A percentile compares a stretch with the other conserved stretches of the same genome.
Evolutionary conservation across 2,797 vertebrate species (phyloP).

Genomic region (Tapera naevia): DNA sequence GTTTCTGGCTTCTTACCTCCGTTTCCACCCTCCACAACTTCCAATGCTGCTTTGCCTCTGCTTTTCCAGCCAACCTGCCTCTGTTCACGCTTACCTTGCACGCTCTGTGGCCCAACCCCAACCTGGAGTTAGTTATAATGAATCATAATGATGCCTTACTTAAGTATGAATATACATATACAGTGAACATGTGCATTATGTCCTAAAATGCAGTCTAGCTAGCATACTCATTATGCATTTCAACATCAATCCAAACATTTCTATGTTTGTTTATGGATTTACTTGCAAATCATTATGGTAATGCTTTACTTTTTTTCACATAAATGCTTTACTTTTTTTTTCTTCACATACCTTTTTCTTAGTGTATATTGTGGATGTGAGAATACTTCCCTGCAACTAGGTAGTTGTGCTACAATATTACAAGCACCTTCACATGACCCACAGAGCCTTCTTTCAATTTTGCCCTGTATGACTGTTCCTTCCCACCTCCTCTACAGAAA

Average conservation of each 20-base stretch:
- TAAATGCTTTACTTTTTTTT: no score
- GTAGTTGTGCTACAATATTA: background rate
- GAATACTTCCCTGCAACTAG: background rate
- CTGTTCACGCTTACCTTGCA: rapidly evolving
- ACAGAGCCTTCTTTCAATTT: background rate
- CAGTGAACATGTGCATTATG: background rate
- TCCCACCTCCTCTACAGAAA: background rate
- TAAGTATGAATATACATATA: background rate
- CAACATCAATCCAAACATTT: background rate
- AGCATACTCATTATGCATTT: background rate
- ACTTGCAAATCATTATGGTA: background rate
- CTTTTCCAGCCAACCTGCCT: background rate
- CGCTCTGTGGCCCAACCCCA: background rate
- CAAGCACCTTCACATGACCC: background rate
- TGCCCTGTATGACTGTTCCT: background rate
- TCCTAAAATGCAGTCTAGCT: background rate
- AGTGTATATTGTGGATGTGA: background rate
- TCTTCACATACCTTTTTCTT: background rate
- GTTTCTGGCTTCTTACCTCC: background rate
- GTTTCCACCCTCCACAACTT: background rate
- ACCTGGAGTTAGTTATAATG: background rate
- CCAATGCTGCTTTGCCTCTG: rapidly evolving
- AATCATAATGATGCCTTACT: background rate
- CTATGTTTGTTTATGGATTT: background rate
- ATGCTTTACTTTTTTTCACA: background rate